Percentiles rank a stretch among this genome's conserved stretches.
Evolutionary conservation across 1,140 invertebrate species (phyloP).

Genomic region (Oppia nitens): DNA sequence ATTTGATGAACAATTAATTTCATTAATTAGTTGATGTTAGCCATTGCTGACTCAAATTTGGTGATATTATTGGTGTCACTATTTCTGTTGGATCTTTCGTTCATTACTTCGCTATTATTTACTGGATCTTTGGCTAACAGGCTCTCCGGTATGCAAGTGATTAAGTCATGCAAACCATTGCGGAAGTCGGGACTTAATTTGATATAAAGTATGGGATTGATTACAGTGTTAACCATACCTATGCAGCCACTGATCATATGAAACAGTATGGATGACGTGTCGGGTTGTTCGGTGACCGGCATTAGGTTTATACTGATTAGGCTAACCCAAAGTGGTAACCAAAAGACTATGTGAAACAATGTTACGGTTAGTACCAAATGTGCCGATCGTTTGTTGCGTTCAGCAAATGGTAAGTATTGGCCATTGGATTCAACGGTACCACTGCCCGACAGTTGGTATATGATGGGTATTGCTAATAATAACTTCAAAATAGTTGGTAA

Average conservation of each 20-base stretch:
- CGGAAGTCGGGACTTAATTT: slow-evolving; percentile 8
- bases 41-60: neutral
- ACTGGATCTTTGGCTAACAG: neutral
- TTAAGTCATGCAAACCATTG: slow-evolving; percentile 5
- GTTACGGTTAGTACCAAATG: slow-evolving; percentile 7
- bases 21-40: neutral
- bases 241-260: slow-evolving; percentile 13
- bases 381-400: slow-evolving; percentile 8
- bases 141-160: neutral
- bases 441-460: slow-evolving; percentile 5
- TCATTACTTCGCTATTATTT: neutral
- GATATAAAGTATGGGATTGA: slow-evolving; percentile 10
- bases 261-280: slow-evolving; percentile 8
- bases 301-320: slow-evolving; percentile 11
- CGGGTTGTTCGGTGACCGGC: slow-evolving; percentile 7
- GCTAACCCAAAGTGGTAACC: slow-evolving; percentile 10
- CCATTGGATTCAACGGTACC: neutral
- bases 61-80: neutral
- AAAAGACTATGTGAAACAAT: slow-evolving; percentile 10
- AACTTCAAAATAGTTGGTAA: slow-evolving; percentile 7
- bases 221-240: slow-evolving; percentile 7
- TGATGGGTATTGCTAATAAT: slow-evolving; percentile 3
- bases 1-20: no score
- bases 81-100: neutral
- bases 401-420: slow-evolving; percentile 10